Base-by-base conservation (phyloP, 1,140 invertebrate species). In the Manduca sexta region DNA sequence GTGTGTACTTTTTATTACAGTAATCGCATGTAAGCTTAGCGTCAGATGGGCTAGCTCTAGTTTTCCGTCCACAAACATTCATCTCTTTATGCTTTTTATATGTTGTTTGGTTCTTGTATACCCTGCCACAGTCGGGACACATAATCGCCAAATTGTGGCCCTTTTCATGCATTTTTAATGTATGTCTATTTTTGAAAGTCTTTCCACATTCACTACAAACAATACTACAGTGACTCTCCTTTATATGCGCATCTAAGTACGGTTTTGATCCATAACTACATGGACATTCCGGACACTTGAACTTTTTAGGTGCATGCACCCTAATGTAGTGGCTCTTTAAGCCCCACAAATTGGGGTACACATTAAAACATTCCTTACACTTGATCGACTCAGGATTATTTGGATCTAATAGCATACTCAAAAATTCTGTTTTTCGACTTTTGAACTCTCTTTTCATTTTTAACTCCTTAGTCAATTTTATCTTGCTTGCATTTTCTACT, bases 1-100 rank as follows among this genome's bases (percentile, higher is more conserved):
- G 75, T 2, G 78, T 77, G 34, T 80, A 84, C 42, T 69, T 77
- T 40, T 84, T 84, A 29, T 75, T 66, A 45, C 80, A 84, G 55
- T 79, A 76, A 63, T 83, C 79, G 53, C 79, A 83, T 16, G 71
- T 76, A 30, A 59, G 78, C 34, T 74, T 79, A 3, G 69, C 77
- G 54, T 74, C 44, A 1, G 64, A 56, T 2, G 65, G 72, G n/a
- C 56, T 59, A 0, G 72, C 71, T 46, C 75, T 64, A 5, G 63
- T 64, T 44, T 68, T 56, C 33, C 72, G 65, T 2, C 62, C 52
- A 38, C 79, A 83, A 10, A 83, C 60, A 56, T 83, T 74, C n/a
- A 70, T 38, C n/a, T 81, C 64, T 21, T 71, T 71, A 45, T 84
- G 80, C 37, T 75, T 75, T 46, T 74, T 79, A 46, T 54, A 84